phyloP scores from a whole-genome alignment of 2,888 invertebrate species.

The Lissonota sp. region DNA sequence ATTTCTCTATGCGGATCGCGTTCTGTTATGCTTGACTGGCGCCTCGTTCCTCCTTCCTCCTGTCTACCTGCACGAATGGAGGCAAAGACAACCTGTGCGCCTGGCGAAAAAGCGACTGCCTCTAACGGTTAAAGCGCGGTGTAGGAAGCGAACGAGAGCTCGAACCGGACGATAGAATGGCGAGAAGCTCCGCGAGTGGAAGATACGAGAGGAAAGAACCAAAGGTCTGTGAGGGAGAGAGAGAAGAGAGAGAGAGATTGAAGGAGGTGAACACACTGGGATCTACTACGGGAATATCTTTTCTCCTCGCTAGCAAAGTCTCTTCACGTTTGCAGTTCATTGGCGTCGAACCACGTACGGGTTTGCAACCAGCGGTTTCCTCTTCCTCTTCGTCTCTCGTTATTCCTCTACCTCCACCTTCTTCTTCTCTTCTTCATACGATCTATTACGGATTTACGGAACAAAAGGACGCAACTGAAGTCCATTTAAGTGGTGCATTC shows the following conservation, averaged over 20 bases:
- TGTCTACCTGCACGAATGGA: constrained; percentile 22
- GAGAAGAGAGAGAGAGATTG: constrained; percentile 20
- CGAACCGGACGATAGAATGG: not conserved
- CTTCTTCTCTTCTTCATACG: not conserved
- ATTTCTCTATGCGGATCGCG: no score
- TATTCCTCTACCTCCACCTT: constrained; percentile 6
- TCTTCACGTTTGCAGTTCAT: constrained; percentile 70
- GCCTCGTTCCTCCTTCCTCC: constrained; percentile 26
- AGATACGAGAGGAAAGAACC: constrained; percentile 13
- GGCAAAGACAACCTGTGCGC: constrained; percentile 30
- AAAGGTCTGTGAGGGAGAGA: constrained; percentile 25
- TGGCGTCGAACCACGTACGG: constrained; percentile 71
- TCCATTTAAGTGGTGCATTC: no score
- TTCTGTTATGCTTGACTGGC: not conserved
- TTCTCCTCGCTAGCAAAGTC: constrained; percentile 63
- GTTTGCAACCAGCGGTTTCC: constrained; percentile 69
- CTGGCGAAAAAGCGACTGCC: constrained; percentile 1
- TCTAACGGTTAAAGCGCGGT: constrained; percentile 39
- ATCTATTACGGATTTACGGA: not conserved
- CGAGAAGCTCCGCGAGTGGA: not conserved
- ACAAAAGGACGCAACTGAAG: no score
- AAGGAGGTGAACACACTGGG: constrained; percentile 45
- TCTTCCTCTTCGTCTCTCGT: constrained; percentile 37
- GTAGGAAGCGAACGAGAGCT: not conserved
- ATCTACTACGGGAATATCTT: constrained; percentile 35